Conservation (phyloP, 1,140 invertebrate genomes). For the Bilobella aurantiaca region DNA sequence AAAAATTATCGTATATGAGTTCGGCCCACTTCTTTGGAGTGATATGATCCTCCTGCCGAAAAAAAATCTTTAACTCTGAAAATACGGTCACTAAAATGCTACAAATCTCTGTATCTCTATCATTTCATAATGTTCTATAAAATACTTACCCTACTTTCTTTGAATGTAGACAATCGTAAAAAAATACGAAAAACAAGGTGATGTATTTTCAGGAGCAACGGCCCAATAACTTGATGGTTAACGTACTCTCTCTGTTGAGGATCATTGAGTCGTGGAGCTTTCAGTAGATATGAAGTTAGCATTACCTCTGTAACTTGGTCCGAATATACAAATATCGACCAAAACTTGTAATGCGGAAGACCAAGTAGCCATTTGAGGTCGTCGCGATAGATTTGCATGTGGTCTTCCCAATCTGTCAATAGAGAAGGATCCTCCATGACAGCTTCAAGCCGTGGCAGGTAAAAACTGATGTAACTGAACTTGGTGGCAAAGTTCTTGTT, state of each 20-base stretch:
- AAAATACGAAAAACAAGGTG: conserved; percentile 43
- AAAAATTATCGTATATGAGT: conserved; percentile 45
- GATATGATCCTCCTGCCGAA: conserved; percentile 40
- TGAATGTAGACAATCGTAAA: conserved; percentile 45
- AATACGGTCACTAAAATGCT: too few species aligned
- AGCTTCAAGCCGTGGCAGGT: too few species aligned
- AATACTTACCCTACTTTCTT: conserved; percentile 43
- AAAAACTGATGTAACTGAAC: too few species aligned
- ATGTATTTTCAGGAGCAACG: conserved; percentile 31
- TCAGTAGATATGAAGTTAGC: conserved; percentile 42
- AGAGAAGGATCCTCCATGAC: too few species aligned
- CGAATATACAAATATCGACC: conserved; percentile 46
- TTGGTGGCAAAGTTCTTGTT: too few species aligned
- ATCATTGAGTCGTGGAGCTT: conserved; percentile 40
- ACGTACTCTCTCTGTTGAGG: conserved; percentile 9
- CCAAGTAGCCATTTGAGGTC: conserved; percentile 43
- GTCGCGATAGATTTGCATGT: conserved; percentile 40
- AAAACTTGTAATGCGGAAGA: conserved; percentile 43
- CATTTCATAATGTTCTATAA: neutral
- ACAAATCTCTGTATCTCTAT: neutral
- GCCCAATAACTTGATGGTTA: conserved; percentile 17
- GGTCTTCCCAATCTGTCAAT: conserved; percentile 41
- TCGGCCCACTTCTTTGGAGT: conserved; percentile 43
- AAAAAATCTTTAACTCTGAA: too few species aligned
- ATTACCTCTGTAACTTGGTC: conserved; percentile 38